Conservation (phyloP, 1,140 invertebrate species). For the Bradysia coprophila region DNA sequence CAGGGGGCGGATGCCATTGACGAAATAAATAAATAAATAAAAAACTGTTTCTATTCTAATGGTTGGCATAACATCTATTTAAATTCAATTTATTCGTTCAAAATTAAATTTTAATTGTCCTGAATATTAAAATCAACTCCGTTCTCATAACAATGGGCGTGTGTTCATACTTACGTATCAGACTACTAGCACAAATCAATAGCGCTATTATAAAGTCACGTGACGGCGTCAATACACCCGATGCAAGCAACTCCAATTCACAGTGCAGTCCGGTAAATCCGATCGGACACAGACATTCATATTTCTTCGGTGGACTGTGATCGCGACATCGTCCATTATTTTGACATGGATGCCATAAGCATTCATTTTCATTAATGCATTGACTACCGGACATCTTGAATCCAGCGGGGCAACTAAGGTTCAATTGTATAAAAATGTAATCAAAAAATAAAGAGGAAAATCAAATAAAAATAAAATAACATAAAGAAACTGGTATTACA, state of each 20-base stretch:
- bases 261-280: slow-evolving; percentile 63
- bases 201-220: slow-evolving; percentile 69
- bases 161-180: slow-evolving; percentile 68
- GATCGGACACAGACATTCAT: slow-evolving; percentile 52
- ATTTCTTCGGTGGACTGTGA: slow-evolving; percentile 45
- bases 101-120: too few relatives aligned
- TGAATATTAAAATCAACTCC: too few relatives aligned
- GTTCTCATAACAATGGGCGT: too few relatives aligned
- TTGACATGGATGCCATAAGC: slow-evolving; percentile 41
- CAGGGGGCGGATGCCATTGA: too few relatives aligned
- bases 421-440: neutral
- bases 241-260: slow-evolving; percentile 49
- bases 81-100: too few relatives aligned
- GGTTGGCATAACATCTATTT: too few relatives aligned
- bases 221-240: slow-evolving; percentile 57
- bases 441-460: neutral
- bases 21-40: too few relatives aligned
- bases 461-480: neutral
- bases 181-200: slow-evolving; percentile 51
- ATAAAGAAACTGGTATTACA: neutral
- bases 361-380: slow-evolving; percentile 62
- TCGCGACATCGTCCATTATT: slow-evolving; percentile 56
- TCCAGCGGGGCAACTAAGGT: slow-evolving; percentile 48
- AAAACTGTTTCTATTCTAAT: too few relatives aligned
- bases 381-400: slow-evolving; percentile 36